phyloP scores from a whole-genome alignment of 2,797 vertebrate genomes.

The Hydrophis major region DNA sequence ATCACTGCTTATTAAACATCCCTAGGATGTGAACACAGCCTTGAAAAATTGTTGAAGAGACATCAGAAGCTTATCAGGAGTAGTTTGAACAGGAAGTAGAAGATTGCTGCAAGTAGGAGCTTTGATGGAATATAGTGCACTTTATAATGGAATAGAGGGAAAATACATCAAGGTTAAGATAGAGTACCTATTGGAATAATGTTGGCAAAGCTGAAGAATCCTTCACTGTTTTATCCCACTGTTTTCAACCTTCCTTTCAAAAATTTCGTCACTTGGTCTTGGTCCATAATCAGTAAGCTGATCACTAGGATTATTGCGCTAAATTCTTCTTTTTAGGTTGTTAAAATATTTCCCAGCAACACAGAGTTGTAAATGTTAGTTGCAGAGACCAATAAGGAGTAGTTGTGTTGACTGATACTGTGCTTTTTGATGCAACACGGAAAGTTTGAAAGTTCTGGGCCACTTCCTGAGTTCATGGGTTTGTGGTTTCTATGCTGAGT shows the following conservation, averaged over 20 bases:
- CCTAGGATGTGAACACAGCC: background rate
- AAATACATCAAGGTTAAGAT: background rate
- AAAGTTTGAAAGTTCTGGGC: slow-evolving; percentile 30
- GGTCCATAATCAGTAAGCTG: background rate
- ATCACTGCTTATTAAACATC: background rate
- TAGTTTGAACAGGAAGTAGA: background rate
- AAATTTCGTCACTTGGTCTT: background rate
- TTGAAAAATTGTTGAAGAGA: background rate
- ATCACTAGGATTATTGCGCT: background rate
- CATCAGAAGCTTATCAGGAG: background rate
- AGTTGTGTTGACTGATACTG: background rate
- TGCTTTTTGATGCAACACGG: background rate
- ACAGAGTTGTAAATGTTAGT: rapidly evolving
- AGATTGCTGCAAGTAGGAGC: background rate
- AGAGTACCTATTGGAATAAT: background rate
- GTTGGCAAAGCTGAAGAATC: no score
- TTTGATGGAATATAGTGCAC: background rate
- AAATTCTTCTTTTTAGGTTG: background rate
- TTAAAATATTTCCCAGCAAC: background rate
- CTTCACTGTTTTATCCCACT: background rate
- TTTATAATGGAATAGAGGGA: background rate
- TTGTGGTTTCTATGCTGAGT: rapidly evolving
- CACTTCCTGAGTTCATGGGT: background rate
- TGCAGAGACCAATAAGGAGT: background rate
- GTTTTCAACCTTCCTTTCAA: background rate